phyloP scores from a whole-genome alignment of 2,888 invertebrate species.

The Clivina fossor region DNA sequence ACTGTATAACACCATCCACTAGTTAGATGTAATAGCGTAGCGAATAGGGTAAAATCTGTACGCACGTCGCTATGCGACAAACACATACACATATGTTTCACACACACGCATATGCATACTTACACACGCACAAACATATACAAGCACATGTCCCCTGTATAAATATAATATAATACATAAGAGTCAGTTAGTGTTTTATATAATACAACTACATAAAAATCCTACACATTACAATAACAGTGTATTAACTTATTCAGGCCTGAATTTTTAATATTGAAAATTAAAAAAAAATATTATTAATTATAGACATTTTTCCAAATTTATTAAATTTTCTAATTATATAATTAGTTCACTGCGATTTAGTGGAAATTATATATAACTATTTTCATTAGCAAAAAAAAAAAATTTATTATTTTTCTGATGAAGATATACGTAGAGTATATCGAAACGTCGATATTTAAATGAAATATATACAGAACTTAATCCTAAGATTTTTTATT shows the following conservation, averaged over 20 bases:
- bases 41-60: constrained; percentile 8
- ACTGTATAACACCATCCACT: constrained; percentile 4
- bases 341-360: too few relatives aligned
- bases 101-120: not conserved
- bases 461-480: too few relatives aligned
- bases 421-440: too few relatives aligned
- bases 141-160: not conserved
- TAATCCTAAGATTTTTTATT: too few relatives aligned
- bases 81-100: constrained; percentile 1
- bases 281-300: too few relatives aligned
- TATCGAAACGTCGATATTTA: too few relatives aligned
- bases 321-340: too few relatives aligned
- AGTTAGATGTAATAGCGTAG: constrained; percentile 6
- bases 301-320: too few relatives aligned
- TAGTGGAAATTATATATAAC: too few relatives aligned
- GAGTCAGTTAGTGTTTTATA: not conserved
- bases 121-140: not conserved
- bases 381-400: too few relatives aligned
- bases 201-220: not conserved
- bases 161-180: not conserved
- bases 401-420: too few relatives aligned
- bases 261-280: too few relatives aligned
- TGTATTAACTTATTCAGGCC: not conserved
- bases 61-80: constrained; percentile 15
- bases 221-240: not conserved